Base-by-base conservation (phyloP, 2,797 vertebrate genomes). In the Protonibea diacanthus region DNA sequence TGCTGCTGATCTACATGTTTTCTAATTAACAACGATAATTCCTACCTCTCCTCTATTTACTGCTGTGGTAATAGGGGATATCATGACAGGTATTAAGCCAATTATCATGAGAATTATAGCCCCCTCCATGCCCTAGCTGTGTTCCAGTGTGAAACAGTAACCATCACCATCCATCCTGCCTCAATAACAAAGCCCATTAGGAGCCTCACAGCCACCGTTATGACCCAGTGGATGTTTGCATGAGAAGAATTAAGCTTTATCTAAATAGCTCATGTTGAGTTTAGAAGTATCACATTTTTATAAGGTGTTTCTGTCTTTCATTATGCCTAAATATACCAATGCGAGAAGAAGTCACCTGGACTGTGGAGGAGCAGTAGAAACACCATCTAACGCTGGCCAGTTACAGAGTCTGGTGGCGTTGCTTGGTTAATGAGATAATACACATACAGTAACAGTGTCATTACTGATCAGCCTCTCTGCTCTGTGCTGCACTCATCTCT, bases 11-110 rank as follows among this genome's bases (percentile, higher is more conserved):
- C 72, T 87, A 77, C 85, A 88, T 87, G 84, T 85, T 90, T 81
- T 75, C 74, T 89, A 91, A 88, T 86, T 86, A 88, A 78, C 78
- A 88, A 64, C 68, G 6, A 90, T 91, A 76, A 90, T 86, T 89
- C 68, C 72, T 78, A 61, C 64, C 88, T 65, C 80, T 82, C 67
- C 78, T 82, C 78, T 84, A 81, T 92, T 91, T 89, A 92, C 86
- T 85, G 84, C 89, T 63, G 60, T 74, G 76, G 72, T 92, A 91
- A 93, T 91, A 89, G 85, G 72, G 82, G 86, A 86, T 80, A 92
- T 92, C 82, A 90, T 90, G 88, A 92, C 89, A 91, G 87, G 89
- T 89, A 91, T 92, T 94, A 92, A 90, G 73, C 83, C 86, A 94
- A 93, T 93, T 93, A 92, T 84, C 83, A 78, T 73, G 79, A 91